Evolutionary conservation across 2,797 vertebrate genomes (phyloP), one percentile per base, ranked within the genome.

Genomic region (Telmatherina bonti): DNA sequence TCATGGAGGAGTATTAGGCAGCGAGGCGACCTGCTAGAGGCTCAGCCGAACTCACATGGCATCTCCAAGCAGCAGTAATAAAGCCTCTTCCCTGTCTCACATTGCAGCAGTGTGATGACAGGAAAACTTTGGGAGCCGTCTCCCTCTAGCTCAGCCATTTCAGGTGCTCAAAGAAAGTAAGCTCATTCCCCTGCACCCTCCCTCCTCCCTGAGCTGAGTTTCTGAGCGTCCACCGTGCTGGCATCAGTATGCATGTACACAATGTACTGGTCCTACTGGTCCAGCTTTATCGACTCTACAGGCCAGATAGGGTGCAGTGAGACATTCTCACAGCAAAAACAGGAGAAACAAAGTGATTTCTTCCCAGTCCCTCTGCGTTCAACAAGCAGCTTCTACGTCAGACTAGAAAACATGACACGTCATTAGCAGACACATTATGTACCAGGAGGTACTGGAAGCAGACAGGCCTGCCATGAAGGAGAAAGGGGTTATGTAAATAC

Each of bases 241-340:
- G 86, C 87, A 92, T 81, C 63, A 67, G 67, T 65, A 27, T 67
- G 68, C 33, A 10, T 86, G 84, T 70, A 84, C 83, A 78, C 82
- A 83, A 55, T 89, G 89, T 88, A 74, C 84, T 73, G 67, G 72
- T 88, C 79, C 85, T 80, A n/a, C 81, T 67, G 76, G 90, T 76
- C 67, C 35, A 70, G 85, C 63, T 89, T 87, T 73, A 87, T 86
- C 81, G 85, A n/a, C n/a, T n/a, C n/a, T n/a, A n/a, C n/a, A n/a
- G n/a, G n/a, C n/a, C 54, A 43, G 41, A 16, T 16, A 43, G 41
- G 13, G 18, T 7, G 18, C 10, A 43, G 18, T 18, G 2, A 43
- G 20, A 80, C 26, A 52, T 18, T 56, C 30, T 70, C 33, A 38
- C 31, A 71, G 58, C 2, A 22, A 56, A 45, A 71, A 57, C 22